phyloP scores from a whole-genome alignment of 2,113 vertebrate species.

The Ibidorhyncha struthersii region DNA sequence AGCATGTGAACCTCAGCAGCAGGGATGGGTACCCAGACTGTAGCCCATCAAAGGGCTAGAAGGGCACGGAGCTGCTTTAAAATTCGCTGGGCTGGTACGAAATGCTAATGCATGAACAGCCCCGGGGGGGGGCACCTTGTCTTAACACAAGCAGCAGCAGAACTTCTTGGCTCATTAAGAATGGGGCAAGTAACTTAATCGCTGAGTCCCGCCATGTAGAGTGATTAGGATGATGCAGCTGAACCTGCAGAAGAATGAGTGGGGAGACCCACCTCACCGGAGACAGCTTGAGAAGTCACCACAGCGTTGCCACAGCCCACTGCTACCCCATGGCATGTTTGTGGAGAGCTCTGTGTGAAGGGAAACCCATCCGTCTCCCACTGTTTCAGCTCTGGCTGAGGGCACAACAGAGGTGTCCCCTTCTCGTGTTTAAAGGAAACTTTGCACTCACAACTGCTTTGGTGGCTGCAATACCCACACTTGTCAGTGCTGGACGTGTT shows the following conservation, averaged over 20 bases:
- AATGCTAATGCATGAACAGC: background rate
- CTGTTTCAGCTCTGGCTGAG: background rate
- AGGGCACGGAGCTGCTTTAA: background rate
- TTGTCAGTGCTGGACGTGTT: background rate
- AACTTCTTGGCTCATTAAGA: background rate
- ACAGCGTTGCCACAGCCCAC: background rate
- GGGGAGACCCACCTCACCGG: background rate
- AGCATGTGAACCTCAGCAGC: rapidly evolving
- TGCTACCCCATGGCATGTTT: background rate
- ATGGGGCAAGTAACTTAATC: background rate
- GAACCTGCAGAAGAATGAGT: background rate
- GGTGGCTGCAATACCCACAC: background rate
- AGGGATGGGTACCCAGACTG: background rate
- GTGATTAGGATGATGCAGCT: background rate
- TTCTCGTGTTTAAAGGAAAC: background rate
- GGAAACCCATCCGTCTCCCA: background rate
- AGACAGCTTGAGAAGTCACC: background rate
- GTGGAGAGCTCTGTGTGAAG: background rate
- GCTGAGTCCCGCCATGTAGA: background rate
- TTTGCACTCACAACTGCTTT: background rate
- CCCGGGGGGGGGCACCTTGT: background rate
- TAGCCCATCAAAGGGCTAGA: background rate
- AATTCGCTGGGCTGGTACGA: background rate
- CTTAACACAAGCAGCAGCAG: background rate
- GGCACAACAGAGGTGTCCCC: background rate